These are phyloP conservation scores for Syngnathoides biaculeatus DNA, from an alignment of 2,113 vertebrate genomes.

Conservation along the genomic window DNA sequence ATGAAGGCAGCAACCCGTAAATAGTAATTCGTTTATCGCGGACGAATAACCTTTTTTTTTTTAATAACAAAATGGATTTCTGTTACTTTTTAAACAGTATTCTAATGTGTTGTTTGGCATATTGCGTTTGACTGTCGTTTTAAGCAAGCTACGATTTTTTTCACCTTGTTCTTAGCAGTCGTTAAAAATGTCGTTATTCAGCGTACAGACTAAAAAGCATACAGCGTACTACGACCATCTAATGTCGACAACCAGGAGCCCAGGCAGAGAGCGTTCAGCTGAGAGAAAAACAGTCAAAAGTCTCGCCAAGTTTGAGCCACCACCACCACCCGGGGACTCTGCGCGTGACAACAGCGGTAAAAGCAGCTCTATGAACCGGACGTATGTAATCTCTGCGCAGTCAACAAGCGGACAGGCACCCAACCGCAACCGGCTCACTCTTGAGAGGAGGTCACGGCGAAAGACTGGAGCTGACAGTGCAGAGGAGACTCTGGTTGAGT, in stretches of 20 bases:
- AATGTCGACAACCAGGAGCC: conserved; percentile 38
- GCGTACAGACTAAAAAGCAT: conserved; percentile 57
- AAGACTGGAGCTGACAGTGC: conserved; percentile 40
- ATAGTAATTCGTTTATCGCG: background rate
- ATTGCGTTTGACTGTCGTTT: background rate
- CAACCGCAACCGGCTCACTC: conserved; percentile 56
- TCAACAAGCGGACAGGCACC: conserved; percentile 56
- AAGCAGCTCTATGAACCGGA: conserved; percentile 73
- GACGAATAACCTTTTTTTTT: background rate
- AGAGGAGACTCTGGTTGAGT: conserved; percentile 38
- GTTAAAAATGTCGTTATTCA: conserved; percentile 60
- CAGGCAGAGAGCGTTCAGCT: conserved; percentile 11
- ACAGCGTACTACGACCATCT: conserved; percentile 60
- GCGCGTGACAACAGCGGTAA: conserved; percentile 42
- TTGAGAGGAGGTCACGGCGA: conserved; percentile 76
- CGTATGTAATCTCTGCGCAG: conserved; percentile 77
- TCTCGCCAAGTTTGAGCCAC: background rate
- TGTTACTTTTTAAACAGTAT: background rate
- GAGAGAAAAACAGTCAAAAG: conserved; percentile 18
- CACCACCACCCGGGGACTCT: conserved; percentile 34
- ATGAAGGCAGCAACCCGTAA: conserved; percentile 49
- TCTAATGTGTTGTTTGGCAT: background rate
- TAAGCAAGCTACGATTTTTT: background rate
- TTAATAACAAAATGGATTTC: conserved; percentile 5
- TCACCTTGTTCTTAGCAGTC: conserved; percentile 5